Base-by-base conservation (phyloP, 2,113 vertebrate genomes). In the Rhipidura dahli region DNA sequence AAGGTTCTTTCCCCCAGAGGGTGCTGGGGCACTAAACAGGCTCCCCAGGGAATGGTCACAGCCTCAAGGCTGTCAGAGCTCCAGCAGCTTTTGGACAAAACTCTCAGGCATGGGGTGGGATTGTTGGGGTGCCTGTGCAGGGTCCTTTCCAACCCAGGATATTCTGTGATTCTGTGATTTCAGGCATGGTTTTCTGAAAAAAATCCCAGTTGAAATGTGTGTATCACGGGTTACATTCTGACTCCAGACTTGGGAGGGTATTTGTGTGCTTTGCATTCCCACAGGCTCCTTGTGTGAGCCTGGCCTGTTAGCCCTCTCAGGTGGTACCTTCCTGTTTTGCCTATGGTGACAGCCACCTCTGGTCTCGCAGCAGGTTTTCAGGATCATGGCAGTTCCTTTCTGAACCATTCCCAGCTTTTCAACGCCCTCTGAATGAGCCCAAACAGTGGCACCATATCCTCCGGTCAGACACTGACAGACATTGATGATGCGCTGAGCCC, bases 141-240 rank as follows among this genome's bases (percentile, higher is more conserved):
- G 22, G 40, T 69, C 30, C 22, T 35, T 83, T 77, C 40, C 31
- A 35, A 5, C 40, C 15, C 30, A 77, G 40, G 22, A 37, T 28
- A 56, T 37, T 69, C 27, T 83, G 23, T 42, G 31, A 63, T 83
- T 40, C 20, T 47, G 0, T 68, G 17, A 69, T n/a, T 89, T 68
- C 73, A 79, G 42, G 7, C 28, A 79, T 14, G 28, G 7, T 47
- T 78, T 87, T 78, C 39, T n/a, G 47, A 57, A 40, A 63, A 64
- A 79, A 60, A 33, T 22, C 20, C 23, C 0, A 0, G 10, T 1
- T 35, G 72, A 81, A 83, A 60, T 70, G 22, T 30, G 15, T 42
- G 11, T 40, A 24, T 68, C n/a, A 26, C 50, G 14, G 21, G 16
- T 50, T 37, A 77, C 53, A 56, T 33, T 50, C 28, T 64, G 64